Conservation (phyloP, 2,888 invertebrate species). For the Patella caerulea region DNA sequence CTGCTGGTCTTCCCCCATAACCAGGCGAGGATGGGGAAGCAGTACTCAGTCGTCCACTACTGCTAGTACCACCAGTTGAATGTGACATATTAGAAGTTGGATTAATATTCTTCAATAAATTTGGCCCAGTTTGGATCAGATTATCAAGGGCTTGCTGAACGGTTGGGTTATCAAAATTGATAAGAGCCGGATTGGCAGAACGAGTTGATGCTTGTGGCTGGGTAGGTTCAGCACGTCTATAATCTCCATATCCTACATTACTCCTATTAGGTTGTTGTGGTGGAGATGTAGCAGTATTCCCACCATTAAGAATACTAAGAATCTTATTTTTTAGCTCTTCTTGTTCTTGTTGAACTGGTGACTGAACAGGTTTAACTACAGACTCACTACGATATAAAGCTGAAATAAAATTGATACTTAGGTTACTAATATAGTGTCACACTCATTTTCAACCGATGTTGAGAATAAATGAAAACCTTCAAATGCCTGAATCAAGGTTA, state of each 20-base stretch:
- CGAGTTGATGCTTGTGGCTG: constrained; percentile 17
- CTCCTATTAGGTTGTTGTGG: constrained; percentile 10
- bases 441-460: too few species aligned
- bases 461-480: too few species aligned
- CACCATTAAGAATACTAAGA: constrained; percentile 78
- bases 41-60: neutral
- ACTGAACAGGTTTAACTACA: constrained; percentile 17
- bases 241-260: constrained; percentile 14
- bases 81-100: constrained; percentile 22
- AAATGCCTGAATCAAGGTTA: too few species aligned
- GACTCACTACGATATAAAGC: constrained; percentile 12
- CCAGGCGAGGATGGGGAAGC: constrained; percentile 1
- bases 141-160: constrained; percentile 72
- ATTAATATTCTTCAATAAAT: constrained; percentile 67
- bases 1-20: neutral
- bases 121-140: constrained; percentile 71
- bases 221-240: neutral
- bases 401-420: constrained; percentile 6
- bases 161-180: constrained; percentile 72
- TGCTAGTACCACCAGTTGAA: neutral
- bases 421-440: too few species aligned
- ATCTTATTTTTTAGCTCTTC: constrained; percentile 85
- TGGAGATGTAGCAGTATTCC: constrained; percentile 15
- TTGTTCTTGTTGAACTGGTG: constrained; percentile 50
- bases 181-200: constrained; percentile 45